phyloP scores from a whole-genome alignment of 2,888 invertebrate species.

The Sicus ferrugineus region DNA sequence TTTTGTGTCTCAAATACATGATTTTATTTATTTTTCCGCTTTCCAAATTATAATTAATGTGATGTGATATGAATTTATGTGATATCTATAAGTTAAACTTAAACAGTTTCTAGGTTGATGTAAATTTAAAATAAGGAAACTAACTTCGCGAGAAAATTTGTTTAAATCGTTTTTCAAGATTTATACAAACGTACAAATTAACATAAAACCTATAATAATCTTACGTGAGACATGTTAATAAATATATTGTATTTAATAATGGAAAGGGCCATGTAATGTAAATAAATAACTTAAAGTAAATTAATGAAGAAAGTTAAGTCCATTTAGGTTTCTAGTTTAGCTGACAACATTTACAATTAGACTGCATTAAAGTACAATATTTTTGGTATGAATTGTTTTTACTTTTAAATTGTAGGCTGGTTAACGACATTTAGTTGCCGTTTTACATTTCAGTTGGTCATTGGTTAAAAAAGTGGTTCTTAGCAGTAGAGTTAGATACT shows the following conservation, averaged over 20 bases:
- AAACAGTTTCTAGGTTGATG: no score
- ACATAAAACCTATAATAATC: constrained; percentile 11
- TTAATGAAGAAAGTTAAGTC: not conserved
- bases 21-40: no score
- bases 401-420: no score
- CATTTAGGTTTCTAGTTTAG: constrained; percentile 3
- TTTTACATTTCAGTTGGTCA: no score
- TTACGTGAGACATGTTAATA: constrained; percentile 13
- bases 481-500: no score
- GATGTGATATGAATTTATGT: no score
- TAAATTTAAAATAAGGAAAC: constrained; percentile 16
- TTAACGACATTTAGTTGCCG: no score
- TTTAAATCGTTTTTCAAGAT: no score
- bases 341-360: not conserved
- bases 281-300: not conserved
- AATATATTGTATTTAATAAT: constrained; percentile 10
- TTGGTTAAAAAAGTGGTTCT: no score
- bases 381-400: constrained; percentile 26
- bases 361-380: constrained; percentile 6
- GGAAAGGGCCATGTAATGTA: not conserved
- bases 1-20: no score
- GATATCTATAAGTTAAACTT: no score
- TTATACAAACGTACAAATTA: constrained; percentile 26
- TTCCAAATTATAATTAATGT: no score
- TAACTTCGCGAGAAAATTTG: constrained; percentile 15